These are phyloP conservation scores for Homarus gammarus DNA, from an alignment of 2,888 invertebrate genomes.

Conservation along the genomic window DNA sequence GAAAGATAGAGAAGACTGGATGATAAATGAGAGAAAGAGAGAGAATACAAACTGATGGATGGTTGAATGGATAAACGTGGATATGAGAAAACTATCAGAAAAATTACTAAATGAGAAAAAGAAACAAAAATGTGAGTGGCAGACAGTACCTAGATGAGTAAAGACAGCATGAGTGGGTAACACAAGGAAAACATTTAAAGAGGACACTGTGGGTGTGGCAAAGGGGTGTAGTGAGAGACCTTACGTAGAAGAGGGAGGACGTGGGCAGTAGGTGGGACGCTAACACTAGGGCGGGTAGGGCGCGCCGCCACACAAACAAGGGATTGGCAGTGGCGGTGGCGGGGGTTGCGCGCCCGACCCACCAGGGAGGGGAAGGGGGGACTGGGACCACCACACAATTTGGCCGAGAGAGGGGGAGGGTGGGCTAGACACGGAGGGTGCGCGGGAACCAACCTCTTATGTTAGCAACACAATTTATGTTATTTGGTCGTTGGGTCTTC, in stretches of 20 bases:
- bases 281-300: not conserved
- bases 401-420: slow-evolving; percentile 8
- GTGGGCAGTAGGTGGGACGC: slow-evolving; percentile 22
- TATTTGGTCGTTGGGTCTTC: not conserved
- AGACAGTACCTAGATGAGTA: not conserved
- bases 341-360: slow-evolving; percentile 57
- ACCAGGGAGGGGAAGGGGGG: slow-evolving; percentile 44
- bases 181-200: not conserved
- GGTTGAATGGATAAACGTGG: too few species aligned
- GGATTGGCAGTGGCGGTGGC: slow-evolving; percentile 14
- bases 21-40: too few species aligned
- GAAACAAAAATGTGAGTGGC: too few species aligned
- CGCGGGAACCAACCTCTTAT: not conserved
- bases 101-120: too few species aligned
- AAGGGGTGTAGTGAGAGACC: not conserved
- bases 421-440: not conserved
- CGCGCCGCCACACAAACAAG: slow-evolving; percentile 47
- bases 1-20: too few species aligned
- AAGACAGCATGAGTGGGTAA: not conserved
- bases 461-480: slow-evolving; percentile 3
- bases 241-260: slow-evolving; percentile 1
- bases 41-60: too few species aligned
- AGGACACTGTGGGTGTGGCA: not conserved
- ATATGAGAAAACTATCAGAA: too few species aligned
- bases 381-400: slow-evolving; percentile 46